phyloP scores from a whole-genome alignment of 2,113 vertebrate species.

The Vidua chalybeata region DNA sequence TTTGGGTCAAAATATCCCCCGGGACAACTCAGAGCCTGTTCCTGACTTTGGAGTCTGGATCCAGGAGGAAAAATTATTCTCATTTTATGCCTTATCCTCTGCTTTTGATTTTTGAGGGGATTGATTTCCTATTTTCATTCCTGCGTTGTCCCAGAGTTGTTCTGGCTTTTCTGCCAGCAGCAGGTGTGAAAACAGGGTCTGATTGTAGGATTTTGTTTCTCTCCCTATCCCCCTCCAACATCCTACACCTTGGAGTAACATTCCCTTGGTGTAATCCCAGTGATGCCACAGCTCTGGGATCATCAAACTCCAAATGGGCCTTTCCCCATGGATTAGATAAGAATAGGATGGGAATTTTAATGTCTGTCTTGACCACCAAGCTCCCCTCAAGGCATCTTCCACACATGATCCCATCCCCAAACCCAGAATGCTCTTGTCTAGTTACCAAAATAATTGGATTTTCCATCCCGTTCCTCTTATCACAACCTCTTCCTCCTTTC shows the following conservation, averaged over 20 bases:
- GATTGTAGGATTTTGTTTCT: not conserved
- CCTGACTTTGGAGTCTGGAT: not conserved
- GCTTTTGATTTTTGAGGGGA: not conserved
- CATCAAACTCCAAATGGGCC: not conserved
- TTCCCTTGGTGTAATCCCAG: not conserved
- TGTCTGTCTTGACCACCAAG: not conserved
- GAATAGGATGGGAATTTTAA: not conserved
- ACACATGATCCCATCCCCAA: not conserved
- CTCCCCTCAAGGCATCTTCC: not conserved
- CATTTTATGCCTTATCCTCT: not conserved
- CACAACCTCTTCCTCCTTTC: not conserved
- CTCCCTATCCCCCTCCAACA: not conserved
- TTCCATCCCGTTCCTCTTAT: not conserved
- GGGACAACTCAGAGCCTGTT: not conserved
- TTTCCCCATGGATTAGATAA: not conserved
- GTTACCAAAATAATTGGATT: not conserved
- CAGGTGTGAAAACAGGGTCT: not conserved
- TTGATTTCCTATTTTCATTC: not conserved
- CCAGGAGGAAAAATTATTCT: accelerated
- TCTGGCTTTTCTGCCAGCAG: not conserved
- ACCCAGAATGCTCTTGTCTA: accelerated
- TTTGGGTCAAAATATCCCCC: not conserved
- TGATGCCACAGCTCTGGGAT: not conserved
- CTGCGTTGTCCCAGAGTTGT: accelerated
- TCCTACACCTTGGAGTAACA: not conserved